Base-by-base conservation (phyloP, 53 echinoderm and acorn worm genomes). In the Patiria pectinifera region DNA sequence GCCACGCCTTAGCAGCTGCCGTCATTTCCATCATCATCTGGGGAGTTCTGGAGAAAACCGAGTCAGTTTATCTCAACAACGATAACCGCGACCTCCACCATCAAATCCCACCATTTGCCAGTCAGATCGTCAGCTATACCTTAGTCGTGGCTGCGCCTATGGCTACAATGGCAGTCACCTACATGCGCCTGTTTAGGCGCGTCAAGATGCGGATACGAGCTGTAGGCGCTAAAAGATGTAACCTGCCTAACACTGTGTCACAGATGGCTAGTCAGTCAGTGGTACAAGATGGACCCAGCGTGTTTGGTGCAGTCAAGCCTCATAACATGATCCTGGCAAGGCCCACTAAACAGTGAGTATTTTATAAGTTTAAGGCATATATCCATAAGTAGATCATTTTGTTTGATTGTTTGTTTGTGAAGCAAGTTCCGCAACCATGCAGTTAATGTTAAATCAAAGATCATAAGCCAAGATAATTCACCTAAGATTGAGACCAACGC, bases 301-400 rank as follows among this genome's bases (percentile, higher is more conserved):
- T 92, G 44, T 92, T 92, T 76, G 92, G 92, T 15, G 92, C 92
- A 1, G 71, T 82, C 70, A 86, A 80, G 18, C 69, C 86, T 6
- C 92, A 86, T 24, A 92, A 92, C 49, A 82, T 80, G 80, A 92
- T 92, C 53, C 82, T 92, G 6, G 92, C 82, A 26, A 86, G 87
- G 46, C 92, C 86, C 16, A 80, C 85, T 53, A 86, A 79, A 92
- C 86, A 70, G 92, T 92, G 44, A 83, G 91, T 89, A 43, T 35
- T 35, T 35, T 35, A 35, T 35, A 35, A 35, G 35, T 35, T 35
- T 35, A 35, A 35, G 35, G 35, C 35, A 35, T 35, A 35, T 46
- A 19, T 60, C 58, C 47, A 46, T 3, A 48, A 81, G 11, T 48
- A 2, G 35, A 21, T 25, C 47, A 6, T 48, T 2, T 13, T 43